These are phyloP conservation scores for Lycaena phlaeas DNA, from an alignment of 2,888 invertebrate genomes.

Conservation along the genomic window DNA sequence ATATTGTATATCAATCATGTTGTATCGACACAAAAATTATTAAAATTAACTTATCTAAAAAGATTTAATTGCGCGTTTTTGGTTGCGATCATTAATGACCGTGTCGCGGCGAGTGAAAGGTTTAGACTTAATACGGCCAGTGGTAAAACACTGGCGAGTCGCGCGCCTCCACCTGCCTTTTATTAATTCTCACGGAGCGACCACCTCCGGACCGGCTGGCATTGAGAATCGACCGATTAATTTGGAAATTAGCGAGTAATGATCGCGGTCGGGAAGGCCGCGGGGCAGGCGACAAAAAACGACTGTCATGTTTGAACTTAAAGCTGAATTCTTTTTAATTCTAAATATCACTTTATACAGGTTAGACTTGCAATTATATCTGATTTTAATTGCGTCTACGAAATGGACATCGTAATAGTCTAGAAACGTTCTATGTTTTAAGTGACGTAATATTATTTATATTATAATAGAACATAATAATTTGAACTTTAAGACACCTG, in stretches of 20 bases:
- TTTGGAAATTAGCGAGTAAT: constrained; percentile 67
- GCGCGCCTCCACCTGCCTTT: constrained; percentile 62
- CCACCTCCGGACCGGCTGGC: constrained; percentile 63
- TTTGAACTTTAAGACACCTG: too few relatives aligned
- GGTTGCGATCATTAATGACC: constrained; percentile 46
- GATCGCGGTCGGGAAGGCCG: constrained; percentile 57
- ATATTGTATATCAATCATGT: constrained; percentile 17
- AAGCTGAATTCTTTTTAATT: constrained; percentile 2
- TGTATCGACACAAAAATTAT: constrained; percentile 11
- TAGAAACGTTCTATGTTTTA: neutral
- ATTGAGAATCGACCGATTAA: constrained; percentile 69
- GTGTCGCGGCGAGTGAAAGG: constrained; percentile 69
- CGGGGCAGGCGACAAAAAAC: too few relatives aligned
- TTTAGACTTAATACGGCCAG: constrained; percentile 58
- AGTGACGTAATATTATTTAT: too few relatives aligned
- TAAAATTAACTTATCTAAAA: constrained; percentile 57
- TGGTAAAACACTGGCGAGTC: constrained; percentile 54
- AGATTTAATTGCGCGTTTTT: constrained; percentile 37
- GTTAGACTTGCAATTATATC: neutral
- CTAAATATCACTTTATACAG: neutral
- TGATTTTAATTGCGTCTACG: neutral
- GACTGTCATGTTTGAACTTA: constrained; percentile 29
- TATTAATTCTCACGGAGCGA: constrained; percentile 55
- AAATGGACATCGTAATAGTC: neutral
- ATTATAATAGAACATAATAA: too few relatives aligned